Conservation (phyloP, 2,888 invertebrate genomes). For the Mamestra brassicae region DNA sequence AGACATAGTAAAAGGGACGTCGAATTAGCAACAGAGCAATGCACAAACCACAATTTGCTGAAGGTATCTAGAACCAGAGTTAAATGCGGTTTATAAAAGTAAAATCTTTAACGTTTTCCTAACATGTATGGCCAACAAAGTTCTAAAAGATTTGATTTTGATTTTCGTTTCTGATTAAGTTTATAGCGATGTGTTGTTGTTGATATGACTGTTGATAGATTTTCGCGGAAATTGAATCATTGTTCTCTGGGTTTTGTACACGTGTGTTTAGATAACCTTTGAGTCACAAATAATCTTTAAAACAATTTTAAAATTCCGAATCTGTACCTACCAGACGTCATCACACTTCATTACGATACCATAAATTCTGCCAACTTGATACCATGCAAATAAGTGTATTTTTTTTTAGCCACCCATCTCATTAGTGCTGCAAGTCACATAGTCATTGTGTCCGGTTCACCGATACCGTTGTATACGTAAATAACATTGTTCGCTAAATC, state of each 20-base stretch:
- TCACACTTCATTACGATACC: slow-evolving; percentile 18
- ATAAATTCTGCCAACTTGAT: slow-evolving; percentile 41
- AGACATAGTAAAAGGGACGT: slow-evolving; percentile 36
- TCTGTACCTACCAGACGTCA: neutral
- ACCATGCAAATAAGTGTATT: slow-evolving; percentile 48
- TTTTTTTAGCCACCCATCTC: slow-evolving; percentile 54
- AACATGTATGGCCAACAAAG: neutral
- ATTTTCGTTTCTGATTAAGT: slow-evolving; percentile 22
- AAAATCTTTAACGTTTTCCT: neutral
- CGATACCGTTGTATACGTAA: slow-evolving; percentile 70
- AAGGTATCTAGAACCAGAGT: neutral
- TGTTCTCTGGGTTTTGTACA: neutral
- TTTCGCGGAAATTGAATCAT: slow-evolving; percentile 20
- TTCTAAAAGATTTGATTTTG: slow-evolving; percentile 22
- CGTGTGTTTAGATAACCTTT: neutral
- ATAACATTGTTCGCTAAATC: slow-evolving; percentile 64
- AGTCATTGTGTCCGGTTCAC: slow-evolving; percentile 69
- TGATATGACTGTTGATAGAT: slow-evolving; percentile 14
- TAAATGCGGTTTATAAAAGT: neutral
- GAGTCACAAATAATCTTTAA: neutral
- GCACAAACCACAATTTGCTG: slow-evolving; percentile 29
- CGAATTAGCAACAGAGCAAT: slow-evolving; percentile 17
- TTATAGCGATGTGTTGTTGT: slow-evolving; percentile 7
- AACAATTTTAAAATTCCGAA: neutral
- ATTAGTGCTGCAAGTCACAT: slow-evolving; percentile 70